These are phyloP conservation scores for Byasa hedistus DNA, from an alignment of 2,888 invertebrate genomes.

Conservation along the genomic window DNA sequence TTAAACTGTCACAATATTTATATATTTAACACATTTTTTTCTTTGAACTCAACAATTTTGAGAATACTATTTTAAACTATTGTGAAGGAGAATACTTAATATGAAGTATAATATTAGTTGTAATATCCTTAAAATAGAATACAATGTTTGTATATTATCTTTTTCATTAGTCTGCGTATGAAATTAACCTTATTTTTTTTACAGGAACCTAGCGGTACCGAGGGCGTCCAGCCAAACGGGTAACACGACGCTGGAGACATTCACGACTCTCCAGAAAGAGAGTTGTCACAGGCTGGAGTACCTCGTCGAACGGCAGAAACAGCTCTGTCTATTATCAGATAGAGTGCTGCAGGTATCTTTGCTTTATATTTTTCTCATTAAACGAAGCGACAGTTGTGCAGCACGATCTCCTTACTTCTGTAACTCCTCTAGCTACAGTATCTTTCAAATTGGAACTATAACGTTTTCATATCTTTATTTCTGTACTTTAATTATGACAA, in stretches of 20 bases:
- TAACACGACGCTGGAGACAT: constrained; percentile 60
- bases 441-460: too few species aligned
- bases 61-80: too few species aligned
- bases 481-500: too few species aligned
- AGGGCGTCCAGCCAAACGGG: constrained; percentile 42
- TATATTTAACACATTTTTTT: not conserved
- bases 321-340: constrained; percentile 85
- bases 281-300: constrained; percentile 85
- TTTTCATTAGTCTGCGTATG: not conserved
- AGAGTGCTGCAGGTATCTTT: constrained; percentile 83
- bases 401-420: too few species aligned
- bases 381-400: too few species aligned
- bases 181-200: constrained; percentile 32
- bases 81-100: too few species aligned
- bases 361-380: not conserved
- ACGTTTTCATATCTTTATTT: too few species aligned
- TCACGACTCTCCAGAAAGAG: constrained; percentile 78
- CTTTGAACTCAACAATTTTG: too few species aligned
- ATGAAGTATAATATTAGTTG: too few species aligned
- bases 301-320: constrained; percentile 86
- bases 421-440: too few species aligned
- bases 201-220: constrained; percentile 71
- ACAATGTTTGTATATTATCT: too few species aligned
- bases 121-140: too few species aligned
- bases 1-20: not conserved